Base-by-base conservation (phyloP, 2,113 vertebrate genomes). In the Tiliqua scincoides region DNA sequence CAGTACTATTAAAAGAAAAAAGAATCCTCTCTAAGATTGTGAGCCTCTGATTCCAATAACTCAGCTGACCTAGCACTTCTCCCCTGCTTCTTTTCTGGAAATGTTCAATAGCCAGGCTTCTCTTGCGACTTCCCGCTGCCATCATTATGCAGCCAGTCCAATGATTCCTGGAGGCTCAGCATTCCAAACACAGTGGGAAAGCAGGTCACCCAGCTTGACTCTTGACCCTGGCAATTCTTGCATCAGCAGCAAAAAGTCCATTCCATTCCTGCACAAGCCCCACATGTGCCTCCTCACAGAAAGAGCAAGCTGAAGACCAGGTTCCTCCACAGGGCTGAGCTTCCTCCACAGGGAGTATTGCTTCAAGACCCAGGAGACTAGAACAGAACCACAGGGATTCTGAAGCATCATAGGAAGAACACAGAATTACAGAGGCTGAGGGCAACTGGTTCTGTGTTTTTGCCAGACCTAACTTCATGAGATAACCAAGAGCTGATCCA, bases 41-140 rank as follows among this genome's bases (percentile, higher is more conserved):
- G 17, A 62, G 83, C 11, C 73, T 83, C n/a, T 27, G 32, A 6
- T 57, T 85, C 83, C 32, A 57, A 59, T 5, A 23, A 48, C 21
- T 79, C 57, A 6, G 30, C 43, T 78, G 84, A 71, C 20, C 82
- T 7, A 43, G 54, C 54, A 35, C 52, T 35, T 27, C 52, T 25
- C 75, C 25, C 62, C 54, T 17, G 78, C 80, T 63, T 40, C 54
- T 85, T 89, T 79, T 75, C 61, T 79, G 52, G 83, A 89, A 85
- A 48, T 0, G 73, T 35, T 84, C 59, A 82, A 61, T 52, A 80
- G 76, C 12, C 84, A 59, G 54, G n/a, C n/a, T 87, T 89, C 82
- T 84, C 72, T 80, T 2, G 35, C 79, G 72, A 88, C 80, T 83
- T 32, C 40, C 1, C 78, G 82, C 85, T 79, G 82, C 85, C 25